Conservation (phyloP, 2,113 vertebrate genomes). For the Psilopsiagon aymara region DNA sequence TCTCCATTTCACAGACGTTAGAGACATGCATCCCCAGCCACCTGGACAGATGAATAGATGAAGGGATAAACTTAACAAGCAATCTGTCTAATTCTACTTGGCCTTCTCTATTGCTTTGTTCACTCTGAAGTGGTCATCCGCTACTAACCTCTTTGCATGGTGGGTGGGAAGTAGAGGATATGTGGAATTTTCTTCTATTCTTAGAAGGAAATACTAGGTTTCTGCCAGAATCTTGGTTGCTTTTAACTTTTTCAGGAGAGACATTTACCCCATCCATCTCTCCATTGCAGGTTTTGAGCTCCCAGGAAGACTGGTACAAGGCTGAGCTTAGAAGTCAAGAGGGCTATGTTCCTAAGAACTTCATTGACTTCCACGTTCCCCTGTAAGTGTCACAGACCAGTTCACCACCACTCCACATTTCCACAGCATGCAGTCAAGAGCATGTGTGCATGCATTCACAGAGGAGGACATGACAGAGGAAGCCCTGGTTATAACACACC, state of each 20-base stretch:
- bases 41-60: not conserved
- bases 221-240: not conserved
- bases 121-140: not conserved
- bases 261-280: not conserved
- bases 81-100: not conserved
- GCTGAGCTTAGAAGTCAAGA: conserved; percentile 89
- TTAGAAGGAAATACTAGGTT: not conserved
- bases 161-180: not conserved
- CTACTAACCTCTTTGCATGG: not conserved
- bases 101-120: not conserved
- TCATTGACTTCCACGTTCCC: conserved; percentile 83
- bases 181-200: not conserved
- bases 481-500: not conserved
- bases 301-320: conserved; percentile 90
- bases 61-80: not conserved
- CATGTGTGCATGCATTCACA: rapidly evolving
- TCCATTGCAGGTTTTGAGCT: conserved; percentile 83
- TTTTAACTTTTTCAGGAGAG: not conserved
- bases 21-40: not conserved
- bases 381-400: conserved; percentile 76
- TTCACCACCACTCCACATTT: not conserved
- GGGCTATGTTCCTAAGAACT: conserved; percentile 93
- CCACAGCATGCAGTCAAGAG: not conserved
- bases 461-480: not conserved
- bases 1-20: conserved; percentile 2